Percentiles rank a stretch among this genome's conserved stretches.
These are phyloP conservation scores for Argentina silus DNA, from an alignment of 2,797 vertebrate genomes.

Conservation along the genomic window DNA sequence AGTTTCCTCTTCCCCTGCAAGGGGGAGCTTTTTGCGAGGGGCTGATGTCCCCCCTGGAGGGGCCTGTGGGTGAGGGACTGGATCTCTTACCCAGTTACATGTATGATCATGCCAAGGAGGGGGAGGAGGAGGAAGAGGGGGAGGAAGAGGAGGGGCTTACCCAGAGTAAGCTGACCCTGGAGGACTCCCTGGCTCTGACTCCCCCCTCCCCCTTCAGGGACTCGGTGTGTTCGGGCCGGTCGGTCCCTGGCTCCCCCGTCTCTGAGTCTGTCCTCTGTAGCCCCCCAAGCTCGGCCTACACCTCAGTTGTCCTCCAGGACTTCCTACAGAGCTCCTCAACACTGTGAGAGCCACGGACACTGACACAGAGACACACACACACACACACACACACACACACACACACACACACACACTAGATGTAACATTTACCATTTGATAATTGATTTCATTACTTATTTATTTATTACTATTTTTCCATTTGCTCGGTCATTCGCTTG, in stretches of 20 bases:
- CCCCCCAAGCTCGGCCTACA: constrained; percentile 83
- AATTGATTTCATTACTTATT: constrained; percentile 20
- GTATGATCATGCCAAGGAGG: constrained; percentile 81
- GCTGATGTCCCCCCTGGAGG: constrained; percentile 63
- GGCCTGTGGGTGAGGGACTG: constrained; percentile 82
- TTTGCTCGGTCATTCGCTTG: constrained; percentile 48
- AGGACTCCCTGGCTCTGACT: constrained; percentile 87
- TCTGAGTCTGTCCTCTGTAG: constrained; percentile 84
- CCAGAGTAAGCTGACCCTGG: constrained; percentile 83
- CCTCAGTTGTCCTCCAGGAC: constrained; percentile 87
- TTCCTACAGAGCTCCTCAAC: constrained; percentile 97
- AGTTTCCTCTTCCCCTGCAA: constrained; percentile 75
- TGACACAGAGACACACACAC: constrained; percentile 24
- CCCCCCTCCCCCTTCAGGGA: constrained; percentile 98
- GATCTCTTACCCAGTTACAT: constrained; percentile 90
- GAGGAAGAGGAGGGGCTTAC: constrained; percentile 70
- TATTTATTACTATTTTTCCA: constrained; percentile 25
- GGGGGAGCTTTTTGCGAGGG: constrained; percentile 56
- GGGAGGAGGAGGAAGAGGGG: constrained; percentile 66
- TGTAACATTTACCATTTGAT: constrained; percentile 25
- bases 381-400: constrained; percentile 34
- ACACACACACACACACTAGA: constrained; percentile 18
- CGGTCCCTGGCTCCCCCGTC: constrained; percentile 82
- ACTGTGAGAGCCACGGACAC: constrained; percentile 80
- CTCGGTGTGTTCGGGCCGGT: constrained; percentile 89